Percentiles rank a stretch among this genome's conserved stretches.
These are phyloP conservation scores for Cryptotis parvus DNA, from an alignment of 2,113 vertebrate genomes.

Conservation along the genomic window DNA sequence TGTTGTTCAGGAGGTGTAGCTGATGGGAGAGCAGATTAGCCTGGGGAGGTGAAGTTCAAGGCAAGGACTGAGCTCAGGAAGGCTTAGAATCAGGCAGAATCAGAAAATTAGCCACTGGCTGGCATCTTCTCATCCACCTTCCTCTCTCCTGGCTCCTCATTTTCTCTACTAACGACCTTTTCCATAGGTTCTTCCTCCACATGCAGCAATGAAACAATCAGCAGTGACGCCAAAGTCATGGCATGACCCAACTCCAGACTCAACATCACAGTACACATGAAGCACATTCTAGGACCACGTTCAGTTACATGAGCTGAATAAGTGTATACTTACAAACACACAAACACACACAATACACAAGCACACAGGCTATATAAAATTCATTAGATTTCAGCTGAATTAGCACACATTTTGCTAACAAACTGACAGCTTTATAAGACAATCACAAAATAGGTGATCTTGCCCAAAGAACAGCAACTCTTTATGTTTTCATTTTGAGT, in stretches of 20 bases:
- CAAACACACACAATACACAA: neutral
- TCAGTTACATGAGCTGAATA: neutral
- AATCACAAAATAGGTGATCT: neutral
- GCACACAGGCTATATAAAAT: neutral
- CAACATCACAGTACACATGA: neutral
- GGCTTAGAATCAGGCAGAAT: neutral
- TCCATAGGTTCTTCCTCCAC: neutral
- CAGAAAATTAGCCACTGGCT: neutral
- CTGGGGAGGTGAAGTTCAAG: neutral
- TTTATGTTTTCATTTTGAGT: neutral
- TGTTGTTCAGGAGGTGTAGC: neutral
- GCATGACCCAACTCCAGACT: neutral
- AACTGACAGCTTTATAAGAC: constrained; percentile 8
- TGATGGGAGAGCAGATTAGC: neutral
- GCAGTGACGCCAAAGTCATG: neutral
- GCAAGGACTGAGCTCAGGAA: neutral
- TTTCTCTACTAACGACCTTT: neutral
- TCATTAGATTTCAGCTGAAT: constrained; percentile 6
- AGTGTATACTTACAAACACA: neutral
- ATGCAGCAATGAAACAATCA: neutral
- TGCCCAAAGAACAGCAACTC: neutral
- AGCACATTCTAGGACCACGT: neutral
- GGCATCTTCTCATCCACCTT: neutral
- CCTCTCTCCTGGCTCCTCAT: neutral
- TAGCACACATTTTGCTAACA: neutral